A percentile compares a stretch with the other conserved stretches of the same genome.
phyloP scores from a whole-genome alignment of 2,797 vertebrate species.

The Agapornis canus region DNA sequence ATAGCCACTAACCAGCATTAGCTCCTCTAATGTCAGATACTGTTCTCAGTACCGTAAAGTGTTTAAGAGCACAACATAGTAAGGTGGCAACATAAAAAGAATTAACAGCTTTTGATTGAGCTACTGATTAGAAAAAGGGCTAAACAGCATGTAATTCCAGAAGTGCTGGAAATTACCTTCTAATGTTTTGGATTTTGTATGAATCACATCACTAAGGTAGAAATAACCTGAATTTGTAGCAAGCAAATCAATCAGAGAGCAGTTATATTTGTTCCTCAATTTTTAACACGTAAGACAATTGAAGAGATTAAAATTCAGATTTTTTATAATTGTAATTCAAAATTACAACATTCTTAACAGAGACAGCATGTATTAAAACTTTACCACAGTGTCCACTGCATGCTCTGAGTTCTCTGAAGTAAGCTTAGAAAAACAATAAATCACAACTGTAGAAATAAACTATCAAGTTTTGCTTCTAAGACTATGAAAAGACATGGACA shows the following conservation, averaged over 20 bases:
- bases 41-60: not conserved
- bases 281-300: not conserved
- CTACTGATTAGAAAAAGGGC: not conserved
- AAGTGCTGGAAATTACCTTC: not conserved
- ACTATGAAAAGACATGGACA: not conserved
- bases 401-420: not conserved
- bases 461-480: not conserved
- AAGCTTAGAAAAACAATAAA: not conserved
- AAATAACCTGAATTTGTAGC: not conserved
- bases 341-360: not conserved
- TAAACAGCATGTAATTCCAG: not conserved
- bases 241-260: not conserved
- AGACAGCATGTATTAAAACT: not conserved
- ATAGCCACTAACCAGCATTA: not conserved
- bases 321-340: not conserved
- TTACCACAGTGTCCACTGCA: not conserved
- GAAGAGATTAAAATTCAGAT: not conserved
- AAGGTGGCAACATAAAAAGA: not conserved
- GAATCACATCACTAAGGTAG: not conserved
- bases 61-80: not conserved
- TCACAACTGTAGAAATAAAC: not conserved
- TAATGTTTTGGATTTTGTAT: not conserved
- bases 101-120: rapidly evolving
- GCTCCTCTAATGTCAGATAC: not conserved
- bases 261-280: not conserved